Conservation (phyloP, 2,113 vertebrate genomes). For the Lagopus leucura region DNA sequence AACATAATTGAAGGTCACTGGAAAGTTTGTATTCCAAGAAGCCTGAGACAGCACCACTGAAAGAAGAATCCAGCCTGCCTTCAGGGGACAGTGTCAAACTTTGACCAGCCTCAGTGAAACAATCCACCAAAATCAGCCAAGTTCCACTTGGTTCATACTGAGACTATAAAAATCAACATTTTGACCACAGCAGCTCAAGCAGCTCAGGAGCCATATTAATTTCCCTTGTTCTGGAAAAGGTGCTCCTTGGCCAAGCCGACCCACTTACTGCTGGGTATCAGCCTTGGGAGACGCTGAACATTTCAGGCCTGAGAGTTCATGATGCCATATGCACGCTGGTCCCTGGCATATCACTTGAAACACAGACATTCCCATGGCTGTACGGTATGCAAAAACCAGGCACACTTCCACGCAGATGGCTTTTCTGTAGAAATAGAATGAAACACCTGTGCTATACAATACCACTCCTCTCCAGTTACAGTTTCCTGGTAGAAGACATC, state of each 20-base stretch:
- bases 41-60: background rate
- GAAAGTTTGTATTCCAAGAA: conserved; percentile 12
- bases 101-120: background rate
- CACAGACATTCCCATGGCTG: background rate
- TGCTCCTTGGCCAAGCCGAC: background rate
- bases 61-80: background rate
- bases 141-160: background rate
- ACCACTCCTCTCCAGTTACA: background rate
- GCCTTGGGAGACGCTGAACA: background rate
- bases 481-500: background rate
- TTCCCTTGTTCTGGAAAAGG: background rate
- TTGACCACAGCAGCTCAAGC: background rate
- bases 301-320: background rate
- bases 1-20: background rate
- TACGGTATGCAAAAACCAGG: background rate
- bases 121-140: background rate
- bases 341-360: background rate
- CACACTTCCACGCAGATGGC: background rate
- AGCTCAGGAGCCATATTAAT: background rate
- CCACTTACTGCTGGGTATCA: background rate
- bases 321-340: background rate
- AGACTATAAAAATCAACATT: background rate
- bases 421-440: conserved; percentile 35
- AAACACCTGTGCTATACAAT: background rate
- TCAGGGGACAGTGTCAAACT: background rate